Evolutionary conservation across 2,797 vertebrate species (phyloP), one percentile per base, ranked within the genome.

Genomic region (Ispidina lecontei): DNA sequence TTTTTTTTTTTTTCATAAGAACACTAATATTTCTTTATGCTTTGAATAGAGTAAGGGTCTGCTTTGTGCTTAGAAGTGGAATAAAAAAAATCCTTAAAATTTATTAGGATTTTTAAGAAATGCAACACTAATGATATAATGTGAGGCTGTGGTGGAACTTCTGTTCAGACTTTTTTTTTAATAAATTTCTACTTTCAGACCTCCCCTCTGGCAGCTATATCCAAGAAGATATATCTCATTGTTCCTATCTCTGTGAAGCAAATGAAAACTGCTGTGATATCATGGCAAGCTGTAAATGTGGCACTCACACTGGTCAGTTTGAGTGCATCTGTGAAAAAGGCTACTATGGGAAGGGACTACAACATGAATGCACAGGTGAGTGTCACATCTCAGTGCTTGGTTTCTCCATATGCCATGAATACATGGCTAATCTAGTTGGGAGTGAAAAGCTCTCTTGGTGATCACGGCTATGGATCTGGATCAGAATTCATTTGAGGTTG

Each of bases 251-350:
- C 91, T 99, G 99, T 62, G 98, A 99, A 28, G 97, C 97, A 0
- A 98, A 97, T 6, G 97, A 89, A 86, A 98, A 99, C 87, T 99
- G 99, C 97, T 99, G 99, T 29, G 99, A 99, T 96, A 87, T 97
- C 90, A 99, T 99, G 99, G 99, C 99, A 70, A 99, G 99, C 97
- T 99, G 99, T 84, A 99, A 99, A 93, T 99, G 99, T 7, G 99
- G 99, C 54, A 99, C 98, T 8, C 98, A 99, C 97, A 99, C 99
- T 0, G 99, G 99, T 41, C 99, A 99, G 91, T 99, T 99, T 4
- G 99, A 99, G 95, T 99, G 99, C 86, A 97, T 99, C 97, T 99
- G 99, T 76, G 99, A 99, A 92, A 99, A 98, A 96, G 99, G 99
- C 19, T 98, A 99, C 96, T 99, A 99, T 0, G 99, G 99, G 46